phyloP scores from a whole-genome alignment of 2,797 vertebrate species.

The Lacerta agilis region DNA sequence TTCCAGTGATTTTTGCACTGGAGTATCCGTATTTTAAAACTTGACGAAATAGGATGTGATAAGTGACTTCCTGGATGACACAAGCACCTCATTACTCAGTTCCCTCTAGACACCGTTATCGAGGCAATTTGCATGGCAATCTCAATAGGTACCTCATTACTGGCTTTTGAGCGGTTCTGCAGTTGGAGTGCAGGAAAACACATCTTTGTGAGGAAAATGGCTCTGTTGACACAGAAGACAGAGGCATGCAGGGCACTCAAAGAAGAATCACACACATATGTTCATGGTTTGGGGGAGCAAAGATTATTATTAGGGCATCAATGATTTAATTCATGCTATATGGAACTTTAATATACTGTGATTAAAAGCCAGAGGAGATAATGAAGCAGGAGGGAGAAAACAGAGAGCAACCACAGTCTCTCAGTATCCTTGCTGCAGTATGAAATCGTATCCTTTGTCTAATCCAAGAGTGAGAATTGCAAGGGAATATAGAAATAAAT shows the following conservation, averaged over 20 bases:
- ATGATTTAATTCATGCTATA: not conserved
- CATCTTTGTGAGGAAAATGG: not conserved
- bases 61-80: not conserved
- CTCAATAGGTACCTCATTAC: not conserved
- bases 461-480: not conserved
- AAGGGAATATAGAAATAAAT: no score
- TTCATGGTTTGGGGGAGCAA: not conserved
- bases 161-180: not conserved
- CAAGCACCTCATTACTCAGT: not conserved
- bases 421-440: not conserved
- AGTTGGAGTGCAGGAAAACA: not conserved
- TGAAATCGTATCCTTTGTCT: not conserved
- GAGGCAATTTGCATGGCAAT: not conserved
- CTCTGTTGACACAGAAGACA: not conserved
- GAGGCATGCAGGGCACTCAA: not conserved
- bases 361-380: not conserved
- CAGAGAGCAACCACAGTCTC: no score
- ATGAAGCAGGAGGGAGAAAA: not conserved
- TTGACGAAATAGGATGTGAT: slow-evolving; percentile 5
- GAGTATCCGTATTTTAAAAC: slow-evolving; percentile 26
- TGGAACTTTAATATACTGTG: not conserved
- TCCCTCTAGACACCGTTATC: not conserved
- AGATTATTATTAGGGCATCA: not conserved
- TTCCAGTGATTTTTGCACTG: slow-evolving; percentile 45
- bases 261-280: not conserved